Evolutionary conservation across 2,888 invertebrate species (phyloP), one percentile per base, ranked within the genome.

Genomic region (Volucella zonaria): DNA sequence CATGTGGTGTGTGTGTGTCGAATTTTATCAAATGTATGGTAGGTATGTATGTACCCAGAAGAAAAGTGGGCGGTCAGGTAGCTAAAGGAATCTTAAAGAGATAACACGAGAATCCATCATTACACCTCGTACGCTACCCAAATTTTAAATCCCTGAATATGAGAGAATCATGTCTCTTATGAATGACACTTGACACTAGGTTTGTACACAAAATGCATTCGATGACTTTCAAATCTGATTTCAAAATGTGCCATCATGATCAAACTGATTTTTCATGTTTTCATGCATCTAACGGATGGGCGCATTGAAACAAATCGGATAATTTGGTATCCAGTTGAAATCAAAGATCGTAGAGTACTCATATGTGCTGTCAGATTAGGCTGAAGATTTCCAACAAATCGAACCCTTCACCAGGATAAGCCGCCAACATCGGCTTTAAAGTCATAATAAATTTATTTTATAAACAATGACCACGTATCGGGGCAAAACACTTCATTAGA

Each of bases 11-110:
- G 47, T 59, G 52, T 45, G 77, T 56, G 62, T 45, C 62, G 49
- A 66, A 76, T 76, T 67, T 76, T 76, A 80, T 85, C 76, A 56
- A 80, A 71, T 45, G 49, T 45, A 77, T 10, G 3, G 18, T 23
- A 47, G 0, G 31, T 6, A 4, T 3, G 4, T 23, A 31, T 31
- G 79, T 61, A 66, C 58, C 56, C 56, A 51, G 49, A 71, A 43
- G 66, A 61, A 73, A 73, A 71, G 85, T 81, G 85, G 85, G 85
- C 85, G 85, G 70, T 64, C 76, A 85, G 85, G 85, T 85, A 85
- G 81, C 76, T 58, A 49, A 31, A 31, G 59, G 76, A 75, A 67
- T 61, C 68, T 59, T 47, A 47, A 71, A 49, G 54, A 85, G 80
- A 85, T 85, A 85, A 85, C 81, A 85, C 67, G 45, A 45, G 68